A percentile compares a stretch with the other conserved stretches of the same genome.
Evolutionary conservation across 2,888 invertebrate species (phyloP).

Genomic region (Phengaris alcon): DNA sequence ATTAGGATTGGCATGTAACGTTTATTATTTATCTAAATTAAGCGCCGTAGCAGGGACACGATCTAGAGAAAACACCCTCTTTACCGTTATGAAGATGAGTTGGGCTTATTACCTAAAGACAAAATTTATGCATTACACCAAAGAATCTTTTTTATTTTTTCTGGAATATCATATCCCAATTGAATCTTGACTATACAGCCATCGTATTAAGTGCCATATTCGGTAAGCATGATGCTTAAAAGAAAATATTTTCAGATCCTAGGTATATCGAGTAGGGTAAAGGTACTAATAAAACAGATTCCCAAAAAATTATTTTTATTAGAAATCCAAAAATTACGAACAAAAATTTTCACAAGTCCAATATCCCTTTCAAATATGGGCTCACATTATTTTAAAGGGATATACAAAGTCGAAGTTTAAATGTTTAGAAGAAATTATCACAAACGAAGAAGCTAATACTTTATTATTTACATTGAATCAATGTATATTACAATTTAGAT

Average conservation of each 20-base stretch:
- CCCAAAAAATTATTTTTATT: slow-evolving; percentile 36
- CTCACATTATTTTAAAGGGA: slow-evolving; percentile 78
- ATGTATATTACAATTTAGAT: slow-evolving; percentile 31
- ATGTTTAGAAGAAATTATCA: slow-evolving; percentile 31
- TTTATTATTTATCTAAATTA: not conserved
- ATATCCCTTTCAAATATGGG: slow-evolving; percentile 78
- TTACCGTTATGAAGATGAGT: slow-evolving; percentile 15
- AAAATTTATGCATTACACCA: slow-evolving; percentile 24
- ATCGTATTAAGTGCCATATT: not conserved
- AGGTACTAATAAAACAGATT: slow-evolving; percentile 32
- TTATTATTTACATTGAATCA: slow-evolving; percentile 9
- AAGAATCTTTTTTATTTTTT: slow-evolving; percentile 9
- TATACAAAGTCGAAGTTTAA: slow-evolving; percentile 46
- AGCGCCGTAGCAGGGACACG: not conserved
- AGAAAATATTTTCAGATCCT: not conserved
- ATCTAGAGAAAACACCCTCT: slow-evolving; percentile 1
- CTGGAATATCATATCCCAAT: not conserved
- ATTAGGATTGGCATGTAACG: too few relatives aligned
- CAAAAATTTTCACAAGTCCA: slow-evolving; percentile 47
- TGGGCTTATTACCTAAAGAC: not conserved
- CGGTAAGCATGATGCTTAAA: not conserved
- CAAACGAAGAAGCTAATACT: slow-evolving; percentile 12
- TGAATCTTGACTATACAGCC: not conserved
- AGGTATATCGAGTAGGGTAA: not conserved
- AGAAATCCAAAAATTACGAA: slow-evolving; percentile 39